Base-by-base conservation (phyloP, 2,797 vertebrate genomes). In the Hemibagrus guttatus region DNA sequence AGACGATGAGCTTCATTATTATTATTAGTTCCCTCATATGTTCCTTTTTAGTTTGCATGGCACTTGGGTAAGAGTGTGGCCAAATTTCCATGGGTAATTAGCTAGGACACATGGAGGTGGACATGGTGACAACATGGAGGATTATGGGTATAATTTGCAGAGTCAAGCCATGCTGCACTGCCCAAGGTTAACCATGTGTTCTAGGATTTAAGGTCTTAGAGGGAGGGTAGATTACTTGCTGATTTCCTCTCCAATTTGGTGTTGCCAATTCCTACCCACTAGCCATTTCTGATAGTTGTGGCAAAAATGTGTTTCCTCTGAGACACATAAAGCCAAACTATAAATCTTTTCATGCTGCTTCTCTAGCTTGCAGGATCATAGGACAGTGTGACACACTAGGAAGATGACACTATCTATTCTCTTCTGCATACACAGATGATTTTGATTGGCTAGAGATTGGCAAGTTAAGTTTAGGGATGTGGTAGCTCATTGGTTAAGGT, bases 71-170 rank as follows among this genome's bases (percentile, higher is more conserved):
- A 71, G 49, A 56, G 52, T 2, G 49, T 56, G 8, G 23, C 82
- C 52, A 39, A n/a, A 71, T 71, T 83, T 39, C 4, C 52, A 69
- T 58, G 82, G 66, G 52, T 71, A 56, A 83, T 83, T 83, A 71
- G 31, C 11, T 71, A 71, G 28, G 49, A 26, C 31, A 56, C 49
- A 3, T 63, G 59, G 49, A 16, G 49, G 52, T 71, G 49, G 52
- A 83, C 64, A 83, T 83, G 19, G 6, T 8, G 49, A 56, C 66
- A 83, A 71, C 13, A 71, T n/a, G 35, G 66, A 71, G 28, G 81
- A 83, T 83, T 83, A 71, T 83, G 81, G 81, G 28, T 54, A n/a
- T n/a, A 54, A 83, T 56, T 83, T 69, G 52, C 42, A 21, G 61
- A 66, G 4, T 42, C 61, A 49, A 66, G 61, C 19, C 66, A 83